phyloP scores from a whole-genome alignment of 2,113 vertebrate species.

The Xenopus borealis region DNA sequence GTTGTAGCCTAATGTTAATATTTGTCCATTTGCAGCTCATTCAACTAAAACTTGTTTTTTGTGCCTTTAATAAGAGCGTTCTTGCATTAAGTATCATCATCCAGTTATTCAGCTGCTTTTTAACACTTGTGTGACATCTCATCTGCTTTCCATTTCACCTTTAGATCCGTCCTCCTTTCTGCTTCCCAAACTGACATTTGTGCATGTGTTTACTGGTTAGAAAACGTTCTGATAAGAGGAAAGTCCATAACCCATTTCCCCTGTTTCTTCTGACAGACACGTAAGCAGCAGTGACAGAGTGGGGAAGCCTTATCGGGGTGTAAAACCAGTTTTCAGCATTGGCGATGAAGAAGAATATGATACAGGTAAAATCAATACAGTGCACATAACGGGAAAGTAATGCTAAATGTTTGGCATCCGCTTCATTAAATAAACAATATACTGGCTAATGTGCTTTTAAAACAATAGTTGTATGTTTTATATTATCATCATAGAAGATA shows the following conservation, averaged over 20 bases:
- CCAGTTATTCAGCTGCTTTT: background rate
- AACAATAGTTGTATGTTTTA: too few relatives aligned
- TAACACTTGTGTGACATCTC: background rate
- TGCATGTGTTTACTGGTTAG: slow-evolving; percentile 25
- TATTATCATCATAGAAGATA: too few relatives aligned
- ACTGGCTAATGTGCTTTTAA: too few relatives aligned
- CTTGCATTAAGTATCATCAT: background rate
- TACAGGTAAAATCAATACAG: slow-evolving; percentile 71
- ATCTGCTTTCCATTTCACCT: background rate
- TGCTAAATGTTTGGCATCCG: too few relatives aligned
- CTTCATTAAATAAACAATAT: too few relatives aligned
- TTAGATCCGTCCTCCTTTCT: background rate
- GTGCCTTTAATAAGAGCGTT: background rate
- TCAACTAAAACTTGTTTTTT: background rate
- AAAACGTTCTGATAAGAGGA: background rate
- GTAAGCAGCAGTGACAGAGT: slow-evolving; percentile 96
- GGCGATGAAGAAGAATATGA: slow-evolving; percentile 97
- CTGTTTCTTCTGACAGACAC: slow-evolving; percentile 69
- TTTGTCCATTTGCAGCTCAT: too few relatives aligned
- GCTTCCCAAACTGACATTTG: slow-evolving; percentile 26
- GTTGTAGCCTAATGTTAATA: too few relatives aligned
- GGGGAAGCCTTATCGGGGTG: slow-evolving; percentile 93
- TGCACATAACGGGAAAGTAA: background rate
- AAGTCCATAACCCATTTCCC: background rate
- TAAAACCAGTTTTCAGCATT: slow-evolving; percentile 97